Percentiles rank a stretch among this genome's conserved stretches.
Conservation (phyloP, 2,888 invertebrate species). For the Campoplex nolae region DNA sequence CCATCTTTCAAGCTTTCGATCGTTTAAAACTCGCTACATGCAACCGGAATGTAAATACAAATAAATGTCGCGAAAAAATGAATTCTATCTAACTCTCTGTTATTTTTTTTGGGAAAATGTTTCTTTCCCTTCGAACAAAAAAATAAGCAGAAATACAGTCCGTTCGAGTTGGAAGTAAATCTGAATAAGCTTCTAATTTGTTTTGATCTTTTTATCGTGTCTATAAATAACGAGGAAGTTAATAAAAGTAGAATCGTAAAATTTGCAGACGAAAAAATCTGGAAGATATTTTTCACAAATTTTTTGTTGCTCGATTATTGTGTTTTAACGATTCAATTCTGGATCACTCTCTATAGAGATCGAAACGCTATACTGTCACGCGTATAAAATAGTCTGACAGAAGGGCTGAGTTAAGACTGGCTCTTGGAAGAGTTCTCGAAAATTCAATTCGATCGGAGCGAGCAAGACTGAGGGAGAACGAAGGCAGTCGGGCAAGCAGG, state of each 20-base stretch:
- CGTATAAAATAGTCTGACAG: conserved; percentile 56
- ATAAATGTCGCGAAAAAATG: conserved; percentile 31
- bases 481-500: conserved; percentile 22
- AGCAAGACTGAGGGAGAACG: conserved; percentile 51
- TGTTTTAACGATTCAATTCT: conserved; percentile 44
- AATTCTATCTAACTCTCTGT: conserved; percentile 17
- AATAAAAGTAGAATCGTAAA: background rate
- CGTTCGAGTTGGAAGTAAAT: background rate
- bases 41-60: conserved; percentile 32
- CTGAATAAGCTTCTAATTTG: background rate
- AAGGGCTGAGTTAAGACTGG: conserved; percentile 59
- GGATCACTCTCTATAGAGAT: conserved; percentile 48
- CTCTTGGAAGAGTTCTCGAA: conserved; percentile 58
- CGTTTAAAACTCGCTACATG: conserved; percentile 42
- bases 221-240: background rate
- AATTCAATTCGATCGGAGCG: conserved; percentile 66
- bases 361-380: conserved; percentile 30
- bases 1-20: conserved; percentile 53
- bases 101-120: conserved; percentile 8
- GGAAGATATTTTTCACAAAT: background rate
- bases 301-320: conserved; percentile 9
- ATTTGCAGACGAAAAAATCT: background rate
- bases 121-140: background rate
- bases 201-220: background rate
- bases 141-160: background rate